Conservation (phyloP, 2,797 vertebrate species). For the Rhinatrema bivittatum region DNA sequence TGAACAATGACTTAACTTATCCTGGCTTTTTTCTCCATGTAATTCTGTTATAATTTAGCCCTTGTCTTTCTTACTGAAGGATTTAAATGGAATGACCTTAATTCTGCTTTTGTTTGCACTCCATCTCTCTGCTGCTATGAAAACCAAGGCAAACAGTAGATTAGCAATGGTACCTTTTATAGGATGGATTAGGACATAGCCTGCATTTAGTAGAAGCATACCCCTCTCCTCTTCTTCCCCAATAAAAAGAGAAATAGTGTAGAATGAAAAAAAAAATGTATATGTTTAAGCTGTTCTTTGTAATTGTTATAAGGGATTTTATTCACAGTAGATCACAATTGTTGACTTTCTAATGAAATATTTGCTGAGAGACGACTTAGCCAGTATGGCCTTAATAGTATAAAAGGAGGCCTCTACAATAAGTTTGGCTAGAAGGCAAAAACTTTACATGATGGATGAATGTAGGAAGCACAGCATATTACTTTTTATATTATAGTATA, state of each 20-base stretch:
- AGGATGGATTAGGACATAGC: constrained; percentile 57
- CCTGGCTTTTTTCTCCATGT: constrained; percentile 34
- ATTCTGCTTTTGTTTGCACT: constrained; percentile 65
- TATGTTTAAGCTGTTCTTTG: constrained; percentile 33
- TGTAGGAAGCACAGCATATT: constrained; percentile 42
- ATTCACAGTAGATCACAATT: constrained; percentile 28
- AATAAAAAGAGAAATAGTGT: constrained; percentile 10
- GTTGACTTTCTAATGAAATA: constrained; percentile 35
- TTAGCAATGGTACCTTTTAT: constrained; percentile 61
- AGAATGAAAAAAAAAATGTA: constrained; percentile 34
- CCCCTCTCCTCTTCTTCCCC: no score
- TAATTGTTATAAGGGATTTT: constrained; percentile 35
- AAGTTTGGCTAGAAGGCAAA: no score
- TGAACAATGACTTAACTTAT: constrained; percentile 47
- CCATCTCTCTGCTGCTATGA: constrained; percentile 52
- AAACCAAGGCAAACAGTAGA: constrained; percentile 65
- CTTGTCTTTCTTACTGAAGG: constrained; percentile 53
- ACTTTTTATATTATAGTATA: no score
- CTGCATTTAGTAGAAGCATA: constrained; percentile 56
- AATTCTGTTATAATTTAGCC: constrained; percentile 58
- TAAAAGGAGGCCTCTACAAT: no score
- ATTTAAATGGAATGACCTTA: constrained; percentile 67
- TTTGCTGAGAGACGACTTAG: constrained; percentile 30
- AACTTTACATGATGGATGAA: constrained; percentile 17
- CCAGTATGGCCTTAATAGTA: no score